Evolutionary conservation across 2,113 vertebrate genomes (phyloP), one percentile per base, ranked within the genome.

Genomic region (Peromyscus polionotus): DNA sequence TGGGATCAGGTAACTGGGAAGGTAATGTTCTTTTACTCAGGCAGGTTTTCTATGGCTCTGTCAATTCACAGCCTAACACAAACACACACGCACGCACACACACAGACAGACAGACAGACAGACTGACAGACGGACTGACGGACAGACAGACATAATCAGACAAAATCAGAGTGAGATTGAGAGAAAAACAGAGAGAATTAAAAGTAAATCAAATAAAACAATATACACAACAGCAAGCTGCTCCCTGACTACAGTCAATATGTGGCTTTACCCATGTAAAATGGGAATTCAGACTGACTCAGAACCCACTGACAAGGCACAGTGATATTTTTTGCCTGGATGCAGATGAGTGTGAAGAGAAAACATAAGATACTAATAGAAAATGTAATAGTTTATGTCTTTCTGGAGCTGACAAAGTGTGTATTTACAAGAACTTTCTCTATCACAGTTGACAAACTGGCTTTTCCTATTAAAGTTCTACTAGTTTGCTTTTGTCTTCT

Each of bases 231-330:
- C 79, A 57, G 5, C 9, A 59, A 42, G 0, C 39, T 22, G 45
- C 0, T 31, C 8, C 3, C 33, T 33, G 13, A 33, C 8, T 72
- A 31, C 33, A 54, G 12, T 51, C 33, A 48, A 2, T 1, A 7
- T 68, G 20, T 54, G 39, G 16, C 31, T 83, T 61, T 28, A 33
- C 10, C 51, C 85, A 75, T 68, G 51, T 54, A 19, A 36, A 89
- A 16, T 72, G 22, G 63, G 42, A 59, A 75, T 10, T 5, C 70
- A 70, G 67, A 4, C 6, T 57, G 22, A 85, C 20, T 51, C 31
- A 28, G 12, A 70, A 70, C 20, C 26, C 31, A 17, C 10, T 0
- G 3, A 45, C 13, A 22, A 65, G 39, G 14, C 10, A 24, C 14
- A 70, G 51, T 48, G 39, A 36, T 0, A 9, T 16, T 19, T 86